Evolutionary conservation across 2,113 vertebrate genomes (phyloP), one percentile per base, ranked within the genome.

Genomic region (Acanthochromis polyacanthus): DNA sequence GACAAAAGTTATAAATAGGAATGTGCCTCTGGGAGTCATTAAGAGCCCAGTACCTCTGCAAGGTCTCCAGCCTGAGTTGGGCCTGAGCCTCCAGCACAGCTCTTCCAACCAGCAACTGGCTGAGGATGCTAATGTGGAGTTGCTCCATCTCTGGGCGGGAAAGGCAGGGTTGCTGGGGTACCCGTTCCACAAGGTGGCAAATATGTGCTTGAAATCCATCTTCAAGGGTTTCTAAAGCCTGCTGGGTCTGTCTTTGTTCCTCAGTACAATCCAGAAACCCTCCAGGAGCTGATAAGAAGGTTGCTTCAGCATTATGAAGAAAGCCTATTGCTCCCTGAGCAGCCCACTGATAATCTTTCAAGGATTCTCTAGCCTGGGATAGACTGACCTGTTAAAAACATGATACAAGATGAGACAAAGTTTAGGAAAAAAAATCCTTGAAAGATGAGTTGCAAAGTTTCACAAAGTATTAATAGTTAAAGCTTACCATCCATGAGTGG

Each of bases 401-500:
- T 10, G 32, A 60, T 45, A 81, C 17, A 58, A 9, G 32, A 65
- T 45, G 7, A 64, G 48, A 12, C 40, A 63, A 3, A n/a, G 52
- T 62, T 74, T n/a, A 62, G 60, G 77, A n/a, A 74, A 46, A 59
- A 15, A 57, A 38, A 12, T 66, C 6, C 6, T 19, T 23, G 60
- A 70, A 17, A 5, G 5, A 19, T 40, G 0, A 28, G 55, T 4
- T 11, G 3, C 0, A 2, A 20, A 58, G 14, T 19, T 52, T 4
- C 23, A 23, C 6, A 36, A 36, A 22, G 19, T 9, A 2, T 19
- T 0, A 59, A 76, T 20, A 46, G 28, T 62, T 22, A 8, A 57
- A 82, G 85, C 95, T 95, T 93, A 99, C 98, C 91, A 88, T 93
- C 43, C 65, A 93, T 5, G 80, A 75, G 81, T 90, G 82, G 73